Conservation (phyloP, 1,140 invertebrate genomes). For the Whitmania pigra region DNA sequence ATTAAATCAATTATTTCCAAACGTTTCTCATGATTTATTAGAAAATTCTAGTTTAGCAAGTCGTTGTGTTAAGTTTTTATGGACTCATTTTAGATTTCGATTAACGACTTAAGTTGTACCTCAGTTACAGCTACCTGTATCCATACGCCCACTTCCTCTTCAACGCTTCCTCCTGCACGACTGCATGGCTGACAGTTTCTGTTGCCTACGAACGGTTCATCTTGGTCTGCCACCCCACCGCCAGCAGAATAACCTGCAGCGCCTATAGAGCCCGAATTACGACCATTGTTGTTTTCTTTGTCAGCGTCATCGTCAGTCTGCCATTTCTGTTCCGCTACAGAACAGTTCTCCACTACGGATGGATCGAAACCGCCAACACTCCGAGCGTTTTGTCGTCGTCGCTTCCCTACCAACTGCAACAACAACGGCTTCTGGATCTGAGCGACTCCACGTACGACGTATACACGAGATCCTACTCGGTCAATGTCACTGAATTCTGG, state of each 20-base stretch:
- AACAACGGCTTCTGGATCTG: too few relatives aligned
- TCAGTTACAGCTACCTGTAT: constrained; percentile 32
- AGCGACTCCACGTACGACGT: too few relatives aligned
- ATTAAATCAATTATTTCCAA: too few relatives aligned
- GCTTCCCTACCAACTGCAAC: too few relatives aligned
- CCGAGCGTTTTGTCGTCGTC: too few relatives aligned
- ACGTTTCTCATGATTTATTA: too few relatives aligned
- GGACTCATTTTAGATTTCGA: too few relatives aligned
- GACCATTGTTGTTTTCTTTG: constrained; percentile 29
- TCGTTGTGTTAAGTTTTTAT: too few relatives aligned
- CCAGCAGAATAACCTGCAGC: constrained; percentile 72
- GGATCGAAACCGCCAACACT: too few relatives aligned
- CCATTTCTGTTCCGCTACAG: constrained; percentile 37
- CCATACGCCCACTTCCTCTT: constrained; percentile 40
- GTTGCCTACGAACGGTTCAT: constrained; percentile 74
- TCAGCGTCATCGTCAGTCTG: constrained; percentile 32
- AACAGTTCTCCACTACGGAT: constrained; percentile 17
- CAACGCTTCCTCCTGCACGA: constrained; percentile 33
- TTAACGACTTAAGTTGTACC: too few relatives aligned
- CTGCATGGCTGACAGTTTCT: constrained; percentile 82
- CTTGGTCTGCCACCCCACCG: constrained; percentile 79
- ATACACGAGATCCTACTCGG: neutral
- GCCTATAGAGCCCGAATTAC: constrained; percentile 28
- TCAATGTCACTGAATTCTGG: constrained; percentile 26
- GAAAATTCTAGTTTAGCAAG: too few relatives aligned